These are phyloP conservation scores for Callosobruchus maculatus DNA, from an alignment of 2,888 invertebrate genomes.

Conservation along the genomic window DNA sequence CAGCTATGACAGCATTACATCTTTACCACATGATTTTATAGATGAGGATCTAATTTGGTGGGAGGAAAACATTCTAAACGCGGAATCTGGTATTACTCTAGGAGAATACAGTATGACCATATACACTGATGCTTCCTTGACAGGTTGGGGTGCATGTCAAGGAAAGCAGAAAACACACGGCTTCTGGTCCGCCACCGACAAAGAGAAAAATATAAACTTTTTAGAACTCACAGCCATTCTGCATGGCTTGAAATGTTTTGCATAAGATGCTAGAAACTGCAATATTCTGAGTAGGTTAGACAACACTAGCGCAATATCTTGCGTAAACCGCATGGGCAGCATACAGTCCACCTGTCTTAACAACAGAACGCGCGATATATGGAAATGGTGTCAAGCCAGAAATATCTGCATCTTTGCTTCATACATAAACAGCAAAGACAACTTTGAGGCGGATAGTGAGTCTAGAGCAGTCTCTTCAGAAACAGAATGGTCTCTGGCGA, in stretches of 20 bases:
- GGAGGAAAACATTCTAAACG: background rate
- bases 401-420: slow-evolving; percentile 2
- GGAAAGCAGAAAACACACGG: slow-evolving; percentile 12
- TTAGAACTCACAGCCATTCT: slow-evolving; percentile 13
- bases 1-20: too few species aligned
- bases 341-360: background rate
- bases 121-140: background rate
- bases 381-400: background rate
- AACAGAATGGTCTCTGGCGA: background rate
- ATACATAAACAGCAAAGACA: background rate
- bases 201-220: slow-evolving; percentile 17
- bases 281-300: slow-evolving; percentile 8
- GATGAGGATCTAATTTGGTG: background rate
- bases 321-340: background rate
- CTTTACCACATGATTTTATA: too few species aligned
- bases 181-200: slow-evolving; percentile 19
- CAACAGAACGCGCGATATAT: background rate
- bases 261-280: slow-evolving; percentile 3
- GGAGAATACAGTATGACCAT: background rate
- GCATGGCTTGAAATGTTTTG: slow-evolving; percentile 16
- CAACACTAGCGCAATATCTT: slow-evolving; percentile 1
- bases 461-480: background rate
- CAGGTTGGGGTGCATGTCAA: slow-evolving; percentile 24
- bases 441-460: background rate
- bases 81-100: background rate